phyloP scores from a whole-genome alignment of 2,797 vertebrate species.

The Sciurus vulgaris region DNA sequence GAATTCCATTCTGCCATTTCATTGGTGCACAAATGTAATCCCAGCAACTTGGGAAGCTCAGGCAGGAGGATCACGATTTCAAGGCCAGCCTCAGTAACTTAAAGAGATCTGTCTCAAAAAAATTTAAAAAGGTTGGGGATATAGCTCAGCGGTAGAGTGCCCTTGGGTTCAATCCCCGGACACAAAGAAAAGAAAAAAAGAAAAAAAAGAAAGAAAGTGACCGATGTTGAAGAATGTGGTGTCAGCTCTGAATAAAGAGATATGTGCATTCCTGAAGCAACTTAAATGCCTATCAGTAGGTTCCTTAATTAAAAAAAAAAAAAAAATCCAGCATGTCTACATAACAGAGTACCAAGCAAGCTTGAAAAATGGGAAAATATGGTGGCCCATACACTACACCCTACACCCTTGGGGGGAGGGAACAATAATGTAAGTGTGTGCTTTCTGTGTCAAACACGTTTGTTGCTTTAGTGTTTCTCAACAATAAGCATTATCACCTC shows the following conservation, averaged over 20 bases:
- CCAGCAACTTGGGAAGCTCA: too few relatives aligned
- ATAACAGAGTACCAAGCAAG: background rate
- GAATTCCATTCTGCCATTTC: background rate
- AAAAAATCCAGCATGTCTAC: background rate
- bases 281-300: background rate
- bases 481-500: background rate
- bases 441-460: background rate
- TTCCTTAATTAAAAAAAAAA: constrained; percentile 34
- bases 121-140: too few relatives aligned
- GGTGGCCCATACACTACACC: background rate
- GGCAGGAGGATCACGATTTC: too few relatives aligned
- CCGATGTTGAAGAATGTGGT: background rate
- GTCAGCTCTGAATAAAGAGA: constrained; percentile 29
- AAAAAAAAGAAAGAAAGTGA: background rate
- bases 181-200: too few relatives aligned
- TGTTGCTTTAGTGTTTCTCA: background rate
- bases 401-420: background rate
- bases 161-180: too few relatives aligned
- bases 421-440: background rate
- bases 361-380: constrained; percentile 8
- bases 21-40: background rate
- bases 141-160: too few relatives aligned
- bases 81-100: too few relatives aligned
- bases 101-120: too few relatives aligned
- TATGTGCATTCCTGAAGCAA: background rate